Evolutionary conservation across 2,797 vertebrate species (phyloP), one percentile per base, ranked within the genome.

Genomic region (Enteromius mattozi): DNA sequence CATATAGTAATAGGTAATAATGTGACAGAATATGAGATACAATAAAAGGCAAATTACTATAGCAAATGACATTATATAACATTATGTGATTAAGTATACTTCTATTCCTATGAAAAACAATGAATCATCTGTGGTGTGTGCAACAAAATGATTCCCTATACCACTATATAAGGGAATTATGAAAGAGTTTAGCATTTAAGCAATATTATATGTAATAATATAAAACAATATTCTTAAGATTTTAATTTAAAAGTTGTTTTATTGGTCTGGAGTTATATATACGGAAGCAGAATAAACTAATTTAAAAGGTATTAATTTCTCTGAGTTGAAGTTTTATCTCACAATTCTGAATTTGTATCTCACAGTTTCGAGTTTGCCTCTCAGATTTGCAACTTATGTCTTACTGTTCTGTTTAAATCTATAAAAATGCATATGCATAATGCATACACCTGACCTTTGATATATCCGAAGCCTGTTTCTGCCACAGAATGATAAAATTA

Each of bases 11-110:
- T 27, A 78, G 4, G 75, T 59, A 61, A 78, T 27, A 27, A 61
- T 10, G 54, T 24, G 35, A 77, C 54, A 17, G 21, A 77, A 77
- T 27, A 42, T 59, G n/a, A 77, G 35, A 77, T 77, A 27, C 13
- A 19, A 49, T 49, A 49, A 19, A 49, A 30, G 42, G 27, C 24
- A 49, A 47, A 49, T 49, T 72, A 51, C 16, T 74, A 33, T 13
- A 33, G 40, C 42, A 72, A 72, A 47, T 27, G 0, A 17, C n/a
- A 47, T 71, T 30, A 30, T 19, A 72, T 72, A 24, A 72, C 6
- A 72, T 72, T 47, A 71, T 71, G 69, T 71, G 40, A 71, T 47
- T 17, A 47, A 71, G n/a, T 17, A 27, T 7, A 27, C 1, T 24
- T 72, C 6, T 16, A 30, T 47, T 42, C 40, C 40, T 27, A 37